These are phyloP conservation scores for Cyanoliseus patagonus DNA, from an alignment of 2,113 vertebrate genomes.

Conservation along the genomic window DNA sequence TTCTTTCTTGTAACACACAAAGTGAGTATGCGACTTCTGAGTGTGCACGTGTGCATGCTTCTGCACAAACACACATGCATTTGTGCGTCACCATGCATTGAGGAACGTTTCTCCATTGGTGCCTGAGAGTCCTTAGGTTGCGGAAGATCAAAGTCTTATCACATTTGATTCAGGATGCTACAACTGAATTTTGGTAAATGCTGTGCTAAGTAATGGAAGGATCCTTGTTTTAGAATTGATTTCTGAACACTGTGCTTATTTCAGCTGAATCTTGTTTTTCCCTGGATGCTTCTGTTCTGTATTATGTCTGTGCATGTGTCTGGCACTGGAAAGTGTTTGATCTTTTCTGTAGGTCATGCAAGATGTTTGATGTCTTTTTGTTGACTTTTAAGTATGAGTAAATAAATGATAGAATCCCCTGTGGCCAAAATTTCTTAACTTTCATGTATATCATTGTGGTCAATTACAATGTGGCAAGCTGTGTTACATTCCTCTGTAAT, in stretches of 20 bases:
- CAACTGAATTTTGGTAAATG: background rate
- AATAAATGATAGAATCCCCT: conserved; percentile 41
- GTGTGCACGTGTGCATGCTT: background rate
- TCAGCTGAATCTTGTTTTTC: conserved; percentile 20
- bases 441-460: conserved; percentile 39
- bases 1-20: background rate
- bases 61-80: accelerated
- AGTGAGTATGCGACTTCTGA: background rate
- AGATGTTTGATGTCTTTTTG: conserved; percentile 40
- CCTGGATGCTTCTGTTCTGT: conserved; percentile 32
- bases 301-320: conserved; percentile 52
- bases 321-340: conserved; percentile 44
- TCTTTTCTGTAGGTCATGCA: conserved; percentile 55
- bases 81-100: accelerated
- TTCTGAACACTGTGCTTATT: background rate
- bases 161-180: background rate
- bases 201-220: background rate
- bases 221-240: background rate
- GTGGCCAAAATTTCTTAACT: conserved; percentile 32
- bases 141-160: background rate
- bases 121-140: background rate
- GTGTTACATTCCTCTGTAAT: conserved; percentile 36
- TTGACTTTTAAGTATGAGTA: conserved; percentile 36
- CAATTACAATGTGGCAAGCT: background rate
- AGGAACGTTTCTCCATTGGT: background rate